Base-by-base conservation (phyloP, 2,797 vertebrate species). In the Pipistrellus kuhlii region DNA sequence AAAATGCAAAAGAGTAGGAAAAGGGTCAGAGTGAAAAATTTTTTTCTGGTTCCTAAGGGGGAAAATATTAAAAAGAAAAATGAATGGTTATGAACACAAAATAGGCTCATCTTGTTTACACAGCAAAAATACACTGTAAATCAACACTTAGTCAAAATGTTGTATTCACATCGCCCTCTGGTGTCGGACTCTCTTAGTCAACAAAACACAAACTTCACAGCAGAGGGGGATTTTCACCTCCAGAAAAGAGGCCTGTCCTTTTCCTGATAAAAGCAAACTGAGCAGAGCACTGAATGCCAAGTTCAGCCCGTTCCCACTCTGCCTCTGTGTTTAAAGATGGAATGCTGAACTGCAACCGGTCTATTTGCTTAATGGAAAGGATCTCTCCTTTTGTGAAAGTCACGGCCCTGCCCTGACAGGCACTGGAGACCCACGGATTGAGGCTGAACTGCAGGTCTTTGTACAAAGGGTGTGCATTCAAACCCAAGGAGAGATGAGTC, bases 131-230 rank as follows among this genome's bases (percentile, higher is more conserved):
- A 84, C 85, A 90, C 55, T 69, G n/a, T 27, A 81, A 73, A 41
- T 78, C 57, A 94, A 90, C 94, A 96, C 18, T 35, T 35, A 91
- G 68, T 82, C 77, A 85, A 85, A 89, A 96, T 62, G 77, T 69
- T 91, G 72, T 91, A 75, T 96, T 96, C 66, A 96, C 85, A 91
- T 94, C 77, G 89, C 96, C 96, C 95, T 95, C 96, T 97, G 91
- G 94, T 96, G 96, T 96, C 27, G 0, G 91, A 48, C 81, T 89
- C 76, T 69, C 69, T 77, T 44, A 80, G 89, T 91, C 53, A 78
- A 93, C 69, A 53, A 87, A 75, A 87, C 53, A 32, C 68, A 18
- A 68, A 80, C 8, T n/a, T 23, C 35, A 1, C 44, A 44, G 10
- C 76, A 75, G 51, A 12, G 84, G 57, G 57, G 69, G 72, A 81